Base-by-base conservation (phyloP, 2,888 invertebrate species). In the Hydropsyche betteni region DNA sequence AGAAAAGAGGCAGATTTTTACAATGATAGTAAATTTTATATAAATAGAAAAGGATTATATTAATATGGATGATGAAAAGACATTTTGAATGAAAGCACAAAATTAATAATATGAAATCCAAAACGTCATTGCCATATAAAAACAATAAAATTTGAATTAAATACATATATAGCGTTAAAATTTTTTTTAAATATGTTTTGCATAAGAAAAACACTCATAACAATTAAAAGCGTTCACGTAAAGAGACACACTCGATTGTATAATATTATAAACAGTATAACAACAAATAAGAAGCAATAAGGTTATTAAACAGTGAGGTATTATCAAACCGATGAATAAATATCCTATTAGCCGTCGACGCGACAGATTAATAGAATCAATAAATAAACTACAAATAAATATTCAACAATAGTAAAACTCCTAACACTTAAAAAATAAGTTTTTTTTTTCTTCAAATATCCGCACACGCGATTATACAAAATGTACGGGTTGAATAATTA, bases 321-420 rank as follows among this genome's bases (percentile, higher is more conserved):
- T 34, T 64, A 64, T 12, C 36, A 64, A 64, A 64, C n/a, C 36
- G 34, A 64, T n/a, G 64, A 64, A 64, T 36, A 69, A 50, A 69
- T 44, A 69, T 69, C 24, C 69, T 24, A 69, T 44, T 14, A 24
- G 12, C 50, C 69, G 14, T 69, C 50, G 5, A 24, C 10, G 61
- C 10, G 55, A 55, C n/a, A 14, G n/a, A 24, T 2, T 68, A 68
- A 75, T 75, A 75, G 77, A 78, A 79, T 72, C 61, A 78, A 76
- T 76, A 79, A 76, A 79, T 78, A 77, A 75, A 78, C 76, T 77
- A 78, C 76, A 79, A 78, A 79, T 68, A 75, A 77, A 78, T 78
- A 78, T 70, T 78, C 78, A 79, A 79, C 79, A 78, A 72, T 76
- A 79, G 75, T 75, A 74, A 79, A 78, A 79, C 74, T 77, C 75